Evolutionary conservation across 2,888 invertebrate genomes (phyloP).

Genomic region (Drosophila buzzatii): DNA sequence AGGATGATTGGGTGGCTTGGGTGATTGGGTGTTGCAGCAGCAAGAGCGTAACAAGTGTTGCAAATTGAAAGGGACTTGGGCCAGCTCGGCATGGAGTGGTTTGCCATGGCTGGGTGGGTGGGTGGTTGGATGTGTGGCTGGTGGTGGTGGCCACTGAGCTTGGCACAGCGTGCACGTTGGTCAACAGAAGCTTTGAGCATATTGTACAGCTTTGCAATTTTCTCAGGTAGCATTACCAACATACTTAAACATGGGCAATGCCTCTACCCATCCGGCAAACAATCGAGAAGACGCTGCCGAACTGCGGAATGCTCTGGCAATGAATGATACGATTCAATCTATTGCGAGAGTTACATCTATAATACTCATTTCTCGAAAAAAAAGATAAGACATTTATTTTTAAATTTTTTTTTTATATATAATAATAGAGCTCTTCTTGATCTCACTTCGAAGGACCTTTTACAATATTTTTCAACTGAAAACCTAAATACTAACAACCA

Average conservation of each 20-base stretch:
- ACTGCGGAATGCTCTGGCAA: neutral
- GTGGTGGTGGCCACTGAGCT: too few relatives aligned
- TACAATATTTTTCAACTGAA: too few relatives aligned
- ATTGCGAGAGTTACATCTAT: neutral
- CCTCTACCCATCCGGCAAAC: neutral
- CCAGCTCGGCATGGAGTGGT: neutral
- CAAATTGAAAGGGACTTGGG: constrained; percentile 10
- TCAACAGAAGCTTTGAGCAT: constrained; percentile 17
- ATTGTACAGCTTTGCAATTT: constrained; percentile 16
- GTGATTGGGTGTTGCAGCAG: neutral
- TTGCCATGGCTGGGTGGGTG: neutral
- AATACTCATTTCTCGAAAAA: too few relatives aligned
- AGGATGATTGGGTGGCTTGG: neutral
- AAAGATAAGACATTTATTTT: too few relatives aligned
- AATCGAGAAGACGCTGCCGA: neutral
- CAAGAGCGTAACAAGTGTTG: constrained; percentile 11
- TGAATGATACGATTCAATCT: neutral
- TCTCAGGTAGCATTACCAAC: constrained; percentile 16
- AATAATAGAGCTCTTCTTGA: too few relatives aligned
- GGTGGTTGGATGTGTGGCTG: neutral
- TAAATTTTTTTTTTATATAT: too few relatives aligned
- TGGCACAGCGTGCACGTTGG: constrained; percentile 6
- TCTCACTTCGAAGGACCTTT: too few relatives aligned
- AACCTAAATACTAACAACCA: too few relatives aligned
- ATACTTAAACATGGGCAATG: constrained; percentile 10